phyloP scores from a whole-genome alignment of 2,113 vertebrate species.

The Spilogale gracilis region DNA sequence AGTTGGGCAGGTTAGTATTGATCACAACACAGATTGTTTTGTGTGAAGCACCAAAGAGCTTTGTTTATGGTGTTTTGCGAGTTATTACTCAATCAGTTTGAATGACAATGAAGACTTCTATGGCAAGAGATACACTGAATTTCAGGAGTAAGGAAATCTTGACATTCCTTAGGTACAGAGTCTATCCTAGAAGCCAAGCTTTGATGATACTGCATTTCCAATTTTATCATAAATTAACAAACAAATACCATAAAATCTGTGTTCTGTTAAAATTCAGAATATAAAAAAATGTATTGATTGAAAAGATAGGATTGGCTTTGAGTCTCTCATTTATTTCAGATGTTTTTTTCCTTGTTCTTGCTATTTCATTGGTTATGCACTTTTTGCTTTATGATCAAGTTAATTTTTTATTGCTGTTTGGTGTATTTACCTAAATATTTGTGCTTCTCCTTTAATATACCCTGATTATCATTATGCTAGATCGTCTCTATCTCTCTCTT shows the following conservation, averaged over 20 bases:
- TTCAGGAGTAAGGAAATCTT: not conserved
- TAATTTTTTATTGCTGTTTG: not conserved
- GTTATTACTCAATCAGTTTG: not conserved
- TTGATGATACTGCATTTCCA: not conserved
- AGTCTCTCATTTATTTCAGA: not conserved
- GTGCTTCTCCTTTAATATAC: not conserved
- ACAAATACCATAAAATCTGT: not conserved
- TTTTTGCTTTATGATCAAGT: not conserved
- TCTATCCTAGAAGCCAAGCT: not conserved
- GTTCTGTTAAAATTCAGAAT: not conserved
- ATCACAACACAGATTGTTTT: not conserved
- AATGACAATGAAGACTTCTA: not conserved
- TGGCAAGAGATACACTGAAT: no score
- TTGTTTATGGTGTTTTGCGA: not conserved
- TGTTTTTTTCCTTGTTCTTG: not conserved
- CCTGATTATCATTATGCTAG: not conserved
- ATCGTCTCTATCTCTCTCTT: not conserved
- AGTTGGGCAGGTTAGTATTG: not conserved
- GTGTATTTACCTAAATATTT: not conserved
- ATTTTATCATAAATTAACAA: not conserved
- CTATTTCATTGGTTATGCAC: not conserved
- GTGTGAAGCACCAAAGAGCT: not conserved
- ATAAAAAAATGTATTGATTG: not conserved
- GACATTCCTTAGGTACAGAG: not conserved
- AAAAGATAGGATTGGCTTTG: not conserved